Base-by-base conservation (phyloP, 53 echinoderm and acorn worm species). In the Paracentrotus lividus region DNA sequence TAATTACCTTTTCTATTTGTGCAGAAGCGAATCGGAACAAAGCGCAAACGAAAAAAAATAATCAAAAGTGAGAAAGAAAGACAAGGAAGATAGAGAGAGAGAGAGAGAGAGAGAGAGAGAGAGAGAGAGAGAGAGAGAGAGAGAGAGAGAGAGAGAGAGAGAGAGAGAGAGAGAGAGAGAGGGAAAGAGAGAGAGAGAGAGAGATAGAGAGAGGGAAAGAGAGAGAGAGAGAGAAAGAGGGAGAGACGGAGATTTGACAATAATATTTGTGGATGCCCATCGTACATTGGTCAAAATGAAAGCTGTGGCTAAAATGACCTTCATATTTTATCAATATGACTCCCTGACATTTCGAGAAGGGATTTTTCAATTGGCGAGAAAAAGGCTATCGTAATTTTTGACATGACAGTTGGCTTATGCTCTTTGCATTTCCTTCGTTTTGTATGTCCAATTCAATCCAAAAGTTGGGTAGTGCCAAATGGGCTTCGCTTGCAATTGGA, bases 321-420 rank as follows among this genome's bases (percentile, higher is more conserved):
- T 51, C 49, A 85, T 49, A 49, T 53, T n/a, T 29, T 47, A 85
- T 51, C 29, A 85, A 27, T 49, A n/a, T 85, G 49, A 85, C 31
- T 85, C 47, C 12, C 72, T 72, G 72, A 72, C 72, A 72, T 72
- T 72, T 72, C 40, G 40, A 72, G 40, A 38, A 36, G 36, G 40
- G 40, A 38, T 38, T 72, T 72, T 72, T 20, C 72, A 72, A 36
- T 40, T 26, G 9, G 21, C 27, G 12, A 27, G 8, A 7, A 29
- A 29, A 64, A 31, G 2, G n/a, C n/a, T n/a, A n/a, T n/a, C n/a
- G n/a, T n/a, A n/a, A n/a, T n/a, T n/a, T n/a, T n/a, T n/a, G n/a
- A n/a, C n/a, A n/a, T n/a, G n/a, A n/a, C n/a, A n/a, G n/a, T n/a
- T n/a, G n/a, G n/a, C n/a, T n/a, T n/a, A 64, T 64, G 57, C 51